Evolutionary conservation across 2,113 vertebrate genomes (phyloP).

Genomic region (Odocoileus hemionus): DNA sequence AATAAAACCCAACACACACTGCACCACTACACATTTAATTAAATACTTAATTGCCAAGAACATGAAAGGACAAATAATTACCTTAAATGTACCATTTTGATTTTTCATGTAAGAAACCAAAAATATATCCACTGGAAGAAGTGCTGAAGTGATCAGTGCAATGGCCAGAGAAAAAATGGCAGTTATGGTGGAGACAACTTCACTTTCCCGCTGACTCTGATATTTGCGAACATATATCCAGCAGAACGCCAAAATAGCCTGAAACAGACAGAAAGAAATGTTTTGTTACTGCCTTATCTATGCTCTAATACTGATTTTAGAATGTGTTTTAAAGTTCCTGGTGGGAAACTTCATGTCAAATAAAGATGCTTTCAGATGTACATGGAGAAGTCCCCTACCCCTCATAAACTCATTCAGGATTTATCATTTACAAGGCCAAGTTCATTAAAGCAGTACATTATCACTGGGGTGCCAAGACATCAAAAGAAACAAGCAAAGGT

Average conservation of each 20-base stretch:
- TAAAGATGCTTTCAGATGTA: background rate
- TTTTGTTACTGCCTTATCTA: background rate
- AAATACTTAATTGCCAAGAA: background rate
- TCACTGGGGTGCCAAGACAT: background rate
- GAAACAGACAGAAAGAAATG: slow-evolving; percentile 44
- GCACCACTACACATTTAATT: background rate
- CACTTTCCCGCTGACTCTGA: slow-evolving; percentile 96
- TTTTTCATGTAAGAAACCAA: slow-evolving; percentile 98
- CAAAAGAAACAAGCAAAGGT: background rate
- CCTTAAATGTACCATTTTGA: slow-evolving; percentile 98
- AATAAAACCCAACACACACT: background rate
- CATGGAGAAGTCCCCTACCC: background rate
- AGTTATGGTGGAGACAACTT: slow-evolving; percentile 96
- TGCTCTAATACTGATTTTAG: background rate
- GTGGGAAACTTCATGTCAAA: background rate
- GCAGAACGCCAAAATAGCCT: slow-evolving; percentile 94
- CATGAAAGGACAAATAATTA: slow-evolving; percentile 68
- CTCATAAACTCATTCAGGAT: background rate
- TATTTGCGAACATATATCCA: slow-evolving; percentile 98
- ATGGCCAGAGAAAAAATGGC: slow-evolving; percentile 95
- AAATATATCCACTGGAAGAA: slow-evolving; percentile 98
- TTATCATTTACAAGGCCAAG: background rate
- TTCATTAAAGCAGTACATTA: background rate
- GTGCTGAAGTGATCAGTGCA: slow-evolving; percentile 95
- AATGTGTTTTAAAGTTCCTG: background rate